These are phyloP conservation scores for Pedicia rivosa DNA, from an alignment of 2,888 invertebrate genomes.

Conservation along the genomic window DNA sequence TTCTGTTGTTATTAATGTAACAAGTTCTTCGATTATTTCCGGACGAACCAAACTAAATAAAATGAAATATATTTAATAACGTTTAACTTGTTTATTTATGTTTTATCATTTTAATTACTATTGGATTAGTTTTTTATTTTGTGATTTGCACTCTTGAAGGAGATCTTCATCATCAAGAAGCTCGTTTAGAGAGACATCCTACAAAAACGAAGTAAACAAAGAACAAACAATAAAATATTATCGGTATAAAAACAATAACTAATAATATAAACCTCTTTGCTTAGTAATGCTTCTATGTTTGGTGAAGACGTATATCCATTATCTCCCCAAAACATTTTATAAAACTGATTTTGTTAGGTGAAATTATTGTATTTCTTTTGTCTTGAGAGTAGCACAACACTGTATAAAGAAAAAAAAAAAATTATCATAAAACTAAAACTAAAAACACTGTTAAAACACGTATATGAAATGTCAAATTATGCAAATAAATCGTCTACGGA, in stretches of 20 bases:
- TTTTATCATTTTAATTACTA: no score
- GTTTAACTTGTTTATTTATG: no score
- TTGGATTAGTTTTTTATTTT: slow-evolving; percentile 77
- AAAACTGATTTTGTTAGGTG: no score
- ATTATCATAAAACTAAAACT: neutral
- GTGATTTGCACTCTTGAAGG: slow-evolving; percentile 86
- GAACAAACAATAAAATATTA: slow-evolving; percentile 9
- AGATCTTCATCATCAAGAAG: slow-evolving; percentile 90
- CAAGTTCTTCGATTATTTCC: slow-evolving; percentile 72
- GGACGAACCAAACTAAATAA: slow-evolving; percentile 59
- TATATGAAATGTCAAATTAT: no score
- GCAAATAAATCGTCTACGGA: no score
- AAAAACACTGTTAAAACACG: no score
- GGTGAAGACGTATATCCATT: slow-evolving; percentile 29
- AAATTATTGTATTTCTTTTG: slow-evolving; percentile 4
- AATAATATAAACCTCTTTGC: slow-evolving; percentile 25
- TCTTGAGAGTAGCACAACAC: slow-evolving; percentile 15
- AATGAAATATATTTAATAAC: slow-evolving; percentile 1
- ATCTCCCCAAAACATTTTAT: slow-evolving; percentile 32
- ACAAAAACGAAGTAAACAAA: slow-evolving; percentile 25
- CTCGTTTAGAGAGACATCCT: slow-evolving; percentile 83
- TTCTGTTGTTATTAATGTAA: slow-evolving; percentile 73
- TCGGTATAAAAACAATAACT: slow-evolving; percentile 5
- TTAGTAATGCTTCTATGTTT: slow-evolving; percentile 29
- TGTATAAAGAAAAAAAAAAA: slow-evolving; percentile 9